Conservation (phyloP, 37 sponge, comb jelly and placozoan genomes). For the Spongia lamella region DNA sequence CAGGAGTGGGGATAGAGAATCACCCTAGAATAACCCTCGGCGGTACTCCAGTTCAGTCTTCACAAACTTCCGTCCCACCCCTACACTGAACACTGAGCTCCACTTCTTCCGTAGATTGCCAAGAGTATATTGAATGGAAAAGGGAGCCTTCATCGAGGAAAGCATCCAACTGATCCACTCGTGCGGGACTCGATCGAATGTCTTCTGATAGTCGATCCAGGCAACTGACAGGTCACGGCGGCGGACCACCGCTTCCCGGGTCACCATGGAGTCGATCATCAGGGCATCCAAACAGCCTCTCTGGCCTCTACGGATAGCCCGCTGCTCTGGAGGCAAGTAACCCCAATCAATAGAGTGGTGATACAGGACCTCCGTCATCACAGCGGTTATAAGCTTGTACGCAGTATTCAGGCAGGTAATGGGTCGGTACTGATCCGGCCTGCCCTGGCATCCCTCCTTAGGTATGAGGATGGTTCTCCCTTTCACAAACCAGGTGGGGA, state of each 20-base stretch:
- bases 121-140: not conserved
- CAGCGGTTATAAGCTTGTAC: slow-evolving; percentile 27
- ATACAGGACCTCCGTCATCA: not conserved
- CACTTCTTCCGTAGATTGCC: not conserved
- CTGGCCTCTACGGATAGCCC: not conserved
- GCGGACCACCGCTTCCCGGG: not conserved
- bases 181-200: slow-evolving; percentile 13
- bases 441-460: slow-evolving; percentile 17
- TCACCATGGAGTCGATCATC: not conserved
- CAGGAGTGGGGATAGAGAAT: slow-evolving; percentile 38
- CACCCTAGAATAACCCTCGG: slow-evolving; percentile 41
- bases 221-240: not conserved
- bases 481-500: slow-evolving; percentile 6
- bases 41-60: not conserved
- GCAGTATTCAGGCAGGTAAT: slow-evolving; percentile 34
- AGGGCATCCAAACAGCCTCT: slow-evolving; percentile 5
- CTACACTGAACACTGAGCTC: not conserved
- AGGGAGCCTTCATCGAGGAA: not conserved
- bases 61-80: not conserved
- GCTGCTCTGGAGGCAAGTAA: not conserved
- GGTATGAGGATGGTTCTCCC: slow-evolving; percentile 27
- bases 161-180: slow-evolving; percentile 1
- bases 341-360: not conserved
- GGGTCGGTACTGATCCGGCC: slow-evolving; percentile 23
- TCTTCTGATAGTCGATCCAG: slow-evolving; percentile 18